A percentile compares a stretch with the other conserved stretches of the same genome.
Evolutionary conservation across 2,888 invertebrate species (phyloP).

Genomic region (Azorinus chamasolen): DNA sequence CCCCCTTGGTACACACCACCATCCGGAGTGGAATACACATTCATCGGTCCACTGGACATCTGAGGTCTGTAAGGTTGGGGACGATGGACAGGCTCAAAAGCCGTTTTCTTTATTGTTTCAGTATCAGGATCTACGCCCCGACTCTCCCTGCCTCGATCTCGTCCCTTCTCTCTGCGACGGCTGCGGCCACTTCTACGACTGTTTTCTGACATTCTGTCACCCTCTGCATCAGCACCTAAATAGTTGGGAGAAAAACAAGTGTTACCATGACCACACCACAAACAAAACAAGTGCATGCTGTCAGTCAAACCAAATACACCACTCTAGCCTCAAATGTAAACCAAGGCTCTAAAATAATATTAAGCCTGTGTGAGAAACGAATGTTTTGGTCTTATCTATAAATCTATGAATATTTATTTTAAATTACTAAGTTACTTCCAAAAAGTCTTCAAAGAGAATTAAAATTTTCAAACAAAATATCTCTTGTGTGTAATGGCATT

Average conservation of each 20-base stretch:
- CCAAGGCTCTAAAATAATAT: too few species aligned
- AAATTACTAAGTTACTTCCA: too few species aligned
- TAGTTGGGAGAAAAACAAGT: slow-evolving; percentile 4
- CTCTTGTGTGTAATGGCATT: too few species aligned
- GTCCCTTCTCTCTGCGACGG: slow-evolving; percentile 48
- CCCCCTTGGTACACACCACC: slow-evolving; percentile 26
- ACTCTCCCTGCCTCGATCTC: slow-evolving; percentile 41
- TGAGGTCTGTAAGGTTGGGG: slow-evolving; percentile 69
- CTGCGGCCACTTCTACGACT: slow-evolving; percentile 56
- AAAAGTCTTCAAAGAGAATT: too few species aligned
- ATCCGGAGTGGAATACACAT: slow-evolving; percentile 50
- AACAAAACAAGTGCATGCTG: slow-evolving; percentile 1
- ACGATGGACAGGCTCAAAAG: slow-evolving; percentile 76
- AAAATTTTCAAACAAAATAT: too few species aligned
- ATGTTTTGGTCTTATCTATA: too few species aligned
- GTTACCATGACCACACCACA: slow-evolving; percentile 40
- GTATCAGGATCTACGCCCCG: slow-evolving; percentile 24
- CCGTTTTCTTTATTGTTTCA: slow-evolving; percentile 61
- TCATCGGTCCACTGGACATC: slow-evolving; percentile 53
- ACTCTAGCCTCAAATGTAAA: too few species aligned
- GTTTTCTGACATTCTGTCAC: slow-evolving; percentile 49
- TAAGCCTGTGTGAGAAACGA: too few species aligned
- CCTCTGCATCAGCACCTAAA: slow-evolving; percentile 57
- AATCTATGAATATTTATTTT: too few species aligned
- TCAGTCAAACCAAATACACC: background rate